A percentile compares a stretch with the other conserved stretches of the same genome.
Conservation (phyloP, 2,888 invertebrate genomes). For the Petrolisthes manimaculis region DNA sequence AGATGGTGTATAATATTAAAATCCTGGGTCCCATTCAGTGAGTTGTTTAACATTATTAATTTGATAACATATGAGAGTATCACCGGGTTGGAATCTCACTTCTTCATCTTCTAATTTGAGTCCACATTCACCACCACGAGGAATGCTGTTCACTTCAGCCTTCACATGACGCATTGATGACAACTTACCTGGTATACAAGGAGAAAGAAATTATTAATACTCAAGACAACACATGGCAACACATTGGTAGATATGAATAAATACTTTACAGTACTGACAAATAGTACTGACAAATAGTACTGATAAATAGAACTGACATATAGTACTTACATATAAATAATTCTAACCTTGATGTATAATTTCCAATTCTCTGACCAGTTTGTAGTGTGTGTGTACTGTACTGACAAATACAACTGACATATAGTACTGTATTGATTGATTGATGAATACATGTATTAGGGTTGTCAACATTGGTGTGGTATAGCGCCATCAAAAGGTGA, state of each 20-base stretch:
- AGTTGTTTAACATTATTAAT: constrained; percentile 73
- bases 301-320: background rate
- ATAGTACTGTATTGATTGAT: too few species aligned
- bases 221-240: too few species aligned
- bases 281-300: too few species aligned
- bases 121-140: constrained; percentile 90
- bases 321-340: background rate
- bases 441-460: too few species aligned
- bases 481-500: too few species aligned
- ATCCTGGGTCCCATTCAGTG: constrained; percentile 87
- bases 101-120: constrained; percentile 79
- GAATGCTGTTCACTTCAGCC: constrained; percentile 85
- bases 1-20: background rate
- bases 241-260: too few species aligned
- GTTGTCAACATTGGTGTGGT: too few species aligned
- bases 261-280: too few species aligned
- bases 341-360: constrained; percentile 78
- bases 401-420: background rate
- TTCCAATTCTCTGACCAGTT: constrained; percentile 78
- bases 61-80: constrained; percentile 83
- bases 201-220: too few species aligned
- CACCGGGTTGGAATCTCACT: constrained; percentile 80
- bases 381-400: constrained; percentile 75
- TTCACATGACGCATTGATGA: constrained; percentile 90
- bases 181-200: constrained; percentile 74